These are phyloP conservation scores for Psittacula echo DNA, from an alignment of 2,797 vertebrate species.

Conservation along the genomic window DNA sequence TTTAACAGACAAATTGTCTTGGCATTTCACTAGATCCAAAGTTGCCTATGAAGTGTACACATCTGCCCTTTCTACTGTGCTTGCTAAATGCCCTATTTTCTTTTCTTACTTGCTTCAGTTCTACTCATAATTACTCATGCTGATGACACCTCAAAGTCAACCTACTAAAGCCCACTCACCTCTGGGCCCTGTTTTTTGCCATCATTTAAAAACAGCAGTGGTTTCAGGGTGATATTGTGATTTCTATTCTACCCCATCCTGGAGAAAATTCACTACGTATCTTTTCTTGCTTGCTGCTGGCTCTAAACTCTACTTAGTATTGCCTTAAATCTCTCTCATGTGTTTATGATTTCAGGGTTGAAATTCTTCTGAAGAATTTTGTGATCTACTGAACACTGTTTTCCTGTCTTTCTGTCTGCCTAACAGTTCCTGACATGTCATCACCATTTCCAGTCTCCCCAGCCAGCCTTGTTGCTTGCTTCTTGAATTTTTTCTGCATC, in stretches of 20 bases:
- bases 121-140: background rate
- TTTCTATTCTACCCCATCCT: background rate
- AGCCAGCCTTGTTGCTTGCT: background rate
- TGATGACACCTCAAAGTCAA: background rate
- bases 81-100: background rate
- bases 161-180: background rate
- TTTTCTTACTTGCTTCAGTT: background rate
- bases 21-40: background rate
- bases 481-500: background rate
- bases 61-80: background rate
- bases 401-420: background rate
- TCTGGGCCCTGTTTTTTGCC: background rate
- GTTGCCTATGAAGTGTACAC: background rate
- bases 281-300: background rate
- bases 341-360: background rate
- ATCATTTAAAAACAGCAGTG: background rate
- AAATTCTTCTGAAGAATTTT: background rate
- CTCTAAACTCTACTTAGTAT: background rate
- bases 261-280: fast-evolving
- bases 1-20: background rate
- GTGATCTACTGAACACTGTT: background rate
- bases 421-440: background rate
- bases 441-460: background rate
- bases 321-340: background rate
- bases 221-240: background rate